Base-by-base conservation (phyloP, 2,888 invertebrate genomes). In the Drosophila trichaetosa region DNA sequence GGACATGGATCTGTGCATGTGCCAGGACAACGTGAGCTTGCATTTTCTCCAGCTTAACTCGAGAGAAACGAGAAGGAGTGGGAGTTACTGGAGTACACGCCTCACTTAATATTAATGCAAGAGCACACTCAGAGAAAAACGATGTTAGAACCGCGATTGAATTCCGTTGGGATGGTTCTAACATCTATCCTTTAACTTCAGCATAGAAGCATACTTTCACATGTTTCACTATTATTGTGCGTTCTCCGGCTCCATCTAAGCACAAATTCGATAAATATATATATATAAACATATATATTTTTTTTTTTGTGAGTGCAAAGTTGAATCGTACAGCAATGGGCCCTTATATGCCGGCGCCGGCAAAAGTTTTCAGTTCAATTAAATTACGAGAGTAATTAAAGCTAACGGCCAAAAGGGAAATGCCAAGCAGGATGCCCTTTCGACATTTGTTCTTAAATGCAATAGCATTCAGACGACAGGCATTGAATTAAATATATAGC, bases 351-450 rank as follows among this genome's bases (percentile, higher is more conserved):
- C 58, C 18, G 82, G 64, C 48, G 48, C 42, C n/a, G 10, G 21
- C 36, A 29, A 48, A 72, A 85, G 68, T 71, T 83, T 72, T 67
- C 67, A 75, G 56, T 78, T 80, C 79, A 83, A 75, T 87, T 82
- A 71, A 65, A 69, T 69, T 67, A 56, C 56, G 38, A 59, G 57
- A 65, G 60, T 33, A 67, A 46, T 56, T 68, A 69, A 80, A 80
- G 65, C 59, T 29, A 60, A 68, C 57, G 34, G 73, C 38, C 46
- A 69, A 67, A 56, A 56, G 38, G 21, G 36, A 62, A 69, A 66
- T 66, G 46, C 10, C 56, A 65, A 64, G 51, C 56, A 57, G 69
- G 65, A 63, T 40, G 52, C 16, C 61, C 52, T 56, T 59, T 48
- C 52, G 53, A 46, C 69, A 59, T 46, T 61, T 58, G 29, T 13